Evolutionary conservation across 1,140 invertebrate genomes (phyloP).

Genomic region (Rhagoletis zephyria): DNA sequence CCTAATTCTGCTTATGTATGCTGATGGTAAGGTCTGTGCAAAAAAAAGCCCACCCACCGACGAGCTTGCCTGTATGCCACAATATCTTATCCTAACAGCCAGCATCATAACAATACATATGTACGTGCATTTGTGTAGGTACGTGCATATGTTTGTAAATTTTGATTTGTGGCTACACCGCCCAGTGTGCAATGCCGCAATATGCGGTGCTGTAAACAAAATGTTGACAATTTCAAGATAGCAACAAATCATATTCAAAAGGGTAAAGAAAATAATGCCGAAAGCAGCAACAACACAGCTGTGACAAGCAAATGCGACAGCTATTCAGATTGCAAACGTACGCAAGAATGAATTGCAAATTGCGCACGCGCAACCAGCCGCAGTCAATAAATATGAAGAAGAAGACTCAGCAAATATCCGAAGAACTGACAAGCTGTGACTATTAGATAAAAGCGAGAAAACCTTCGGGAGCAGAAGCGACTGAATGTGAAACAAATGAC

Average conservation of each 20-base stretch:
- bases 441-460: slow-evolving; percentile 49
- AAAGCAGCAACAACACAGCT: background rate
- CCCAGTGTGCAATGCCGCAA: background rate
- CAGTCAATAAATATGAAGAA: background rate
- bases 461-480: background rate
- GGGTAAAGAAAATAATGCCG: background rate
- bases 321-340: slow-evolving; percentile 52
- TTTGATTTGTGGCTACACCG: slow-evolving; percentile 13
- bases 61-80: too few relatives aligned
- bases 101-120: too few relatives aligned
- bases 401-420: background rate
- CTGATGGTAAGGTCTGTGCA: too few relatives aligned
- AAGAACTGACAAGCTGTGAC: slow-evolving; percentile 51
- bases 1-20: too few relatives aligned
- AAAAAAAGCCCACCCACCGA: too few relatives aligned
- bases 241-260: background rate
- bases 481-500: background rate
- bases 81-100: too few relatives aligned
- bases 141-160: background rate
- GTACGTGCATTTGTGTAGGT: too few relatives aligned
- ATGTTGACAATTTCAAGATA: background rate
- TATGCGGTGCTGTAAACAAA: background rate
- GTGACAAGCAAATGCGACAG: background rate
- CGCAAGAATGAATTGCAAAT: slow-evolving; percentile 58
- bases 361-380: slow-evolving; percentile 56